Percentiles rank a stretch among this genome's conserved stretches.
Evolutionary conservation across 2,888 invertebrate genomes (phyloP).

Genomic region (Idaea biselata): DNA sequence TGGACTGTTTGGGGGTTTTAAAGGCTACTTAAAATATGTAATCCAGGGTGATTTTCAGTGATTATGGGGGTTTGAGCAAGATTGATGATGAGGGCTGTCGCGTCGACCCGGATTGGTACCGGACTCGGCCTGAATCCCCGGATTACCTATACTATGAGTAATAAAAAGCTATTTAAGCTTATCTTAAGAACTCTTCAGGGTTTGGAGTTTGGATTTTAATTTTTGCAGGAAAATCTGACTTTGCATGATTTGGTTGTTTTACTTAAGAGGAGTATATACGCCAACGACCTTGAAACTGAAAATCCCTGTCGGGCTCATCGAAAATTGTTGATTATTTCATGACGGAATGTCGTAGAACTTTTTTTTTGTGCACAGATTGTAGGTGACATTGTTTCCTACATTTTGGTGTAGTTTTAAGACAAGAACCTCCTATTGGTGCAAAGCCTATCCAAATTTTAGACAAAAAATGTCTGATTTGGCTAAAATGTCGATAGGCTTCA

Average conservation of each 20-base stretch:
- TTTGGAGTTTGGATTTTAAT: not conserved
- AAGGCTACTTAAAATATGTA: constrained; percentile 33
- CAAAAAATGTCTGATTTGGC: no score
- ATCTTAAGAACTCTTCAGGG: constrained; percentile 32
- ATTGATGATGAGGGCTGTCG: constrained; percentile 62
- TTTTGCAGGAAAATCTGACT: constrained; percentile 11
- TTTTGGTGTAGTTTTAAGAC: no score
- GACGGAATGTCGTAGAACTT: no score
- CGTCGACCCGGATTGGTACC: constrained; percentile 41
- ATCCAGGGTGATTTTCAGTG: constrained; percentile 68
- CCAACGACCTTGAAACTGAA: no score
- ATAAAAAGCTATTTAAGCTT: constrained; percentile 63
- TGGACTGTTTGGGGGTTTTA: not conserved
- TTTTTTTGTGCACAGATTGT: no score
- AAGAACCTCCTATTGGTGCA: no score
- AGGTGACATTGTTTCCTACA: no score
- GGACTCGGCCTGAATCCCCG: constrained; percentile 58
- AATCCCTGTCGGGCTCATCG: no score
- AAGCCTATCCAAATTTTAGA: no score
- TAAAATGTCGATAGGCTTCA: no score
- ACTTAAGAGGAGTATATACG: no score
- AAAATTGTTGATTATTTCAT: no score
- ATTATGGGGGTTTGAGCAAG: constrained; percentile 75
- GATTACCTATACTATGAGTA: constrained; percentile 52
- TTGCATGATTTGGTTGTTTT: not conserved